A percentile compares a stretch with the other conserved stretches of the same genome.
These are phyloP conservation scores for Anastrepha obliqua DNA, from an alignment of 1,140 invertebrate species.

Conservation along the genomic window DNA sequence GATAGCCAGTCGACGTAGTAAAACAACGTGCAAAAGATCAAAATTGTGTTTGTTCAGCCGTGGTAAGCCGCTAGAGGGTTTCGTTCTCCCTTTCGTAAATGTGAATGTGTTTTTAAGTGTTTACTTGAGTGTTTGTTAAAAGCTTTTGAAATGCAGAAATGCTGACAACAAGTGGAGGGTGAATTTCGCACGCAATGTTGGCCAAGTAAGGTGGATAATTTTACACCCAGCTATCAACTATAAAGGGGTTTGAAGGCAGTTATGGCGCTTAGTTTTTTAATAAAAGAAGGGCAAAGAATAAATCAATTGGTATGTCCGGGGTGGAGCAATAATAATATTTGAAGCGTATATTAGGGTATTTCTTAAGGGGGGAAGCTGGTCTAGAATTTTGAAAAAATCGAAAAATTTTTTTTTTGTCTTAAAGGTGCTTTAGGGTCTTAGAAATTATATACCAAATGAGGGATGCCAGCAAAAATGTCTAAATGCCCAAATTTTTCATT, in stretches of 20 bases:
- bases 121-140: constrained; percentile 21
- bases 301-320: too few species aligned
- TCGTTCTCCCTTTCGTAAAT: background rate
- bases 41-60: constrained; percentile 30
- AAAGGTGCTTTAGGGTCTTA: too few species aligned
- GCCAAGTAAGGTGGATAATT: background rate
- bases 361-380: too few species aligned
- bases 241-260: background rate
- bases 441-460: too few species aligned
- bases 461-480: too few species aligned
- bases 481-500: too few species aligned
- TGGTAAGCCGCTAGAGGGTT: background rate
- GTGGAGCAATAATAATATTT: too few species aligned
- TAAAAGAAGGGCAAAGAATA: background rate
- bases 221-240: background rate
- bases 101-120: background rate
- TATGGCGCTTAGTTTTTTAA: background rate
- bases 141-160: constrained; percentile 41
- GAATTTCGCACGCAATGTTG: constrained; percentile 3
- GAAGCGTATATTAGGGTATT: too few species aligned
- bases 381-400: too few species aligned
- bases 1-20: background rate
- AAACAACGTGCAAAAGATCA: constrained; percentile 25
- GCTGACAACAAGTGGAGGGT: background rate
- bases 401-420: too few species aligned